Evolutionary conservation across 2,888 invertebrate genomes (phyloP).

Genomic region (Hirudinaria manillensis): DNA sequence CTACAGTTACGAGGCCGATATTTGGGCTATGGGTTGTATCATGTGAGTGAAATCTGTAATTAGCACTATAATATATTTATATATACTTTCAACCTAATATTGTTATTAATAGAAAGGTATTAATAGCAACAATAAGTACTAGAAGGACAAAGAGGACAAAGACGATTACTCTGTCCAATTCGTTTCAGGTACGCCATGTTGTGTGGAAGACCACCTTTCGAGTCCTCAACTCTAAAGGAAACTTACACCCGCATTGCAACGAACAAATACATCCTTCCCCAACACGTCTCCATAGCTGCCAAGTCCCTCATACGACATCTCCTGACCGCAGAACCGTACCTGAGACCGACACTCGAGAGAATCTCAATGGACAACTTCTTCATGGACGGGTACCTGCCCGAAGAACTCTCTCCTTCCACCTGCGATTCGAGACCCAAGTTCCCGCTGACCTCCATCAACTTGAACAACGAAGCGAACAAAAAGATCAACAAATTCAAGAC

Average conservation of each 20-base stretch:
- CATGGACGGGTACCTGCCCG: conserved; percentile 56
- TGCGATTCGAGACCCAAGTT: conserved; percentile 57
- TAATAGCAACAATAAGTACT: not conserved
- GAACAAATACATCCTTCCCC: conserved; percentile 56
- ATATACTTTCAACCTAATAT: not conserved
- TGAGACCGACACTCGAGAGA: conserved; percentile 72
- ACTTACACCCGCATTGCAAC: conserved; percentile 59
- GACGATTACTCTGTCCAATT: not conserved
- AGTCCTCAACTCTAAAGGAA: conserved; percentile 60
- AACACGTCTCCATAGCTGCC: conserved; percentile 53
- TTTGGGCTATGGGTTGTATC: conserved; percentile 63
- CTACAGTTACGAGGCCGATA: conserved; percentile 61
- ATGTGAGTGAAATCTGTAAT: conserved; percentile 52
- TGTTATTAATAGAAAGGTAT: not conserved
- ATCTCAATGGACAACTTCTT: conserved; percentile 68
- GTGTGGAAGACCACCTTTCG: conserved; percentile 62
- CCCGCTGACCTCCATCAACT: conserved; percentile 35
- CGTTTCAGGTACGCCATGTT: conserved; percentile 59
- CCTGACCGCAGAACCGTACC: conserved; percentile 74
- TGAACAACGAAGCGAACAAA: not conserved
- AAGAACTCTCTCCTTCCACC: conserved; percentile 56
- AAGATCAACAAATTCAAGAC: conserved; percentile 10
- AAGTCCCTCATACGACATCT: conserved; percentile 62
- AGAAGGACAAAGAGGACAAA: not conserved
- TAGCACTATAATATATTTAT: not conserved